Evolutionary conservation across 2,113 vertebrate genomes (phyloP).

Genomic region (Procavia capensis): DNA sequence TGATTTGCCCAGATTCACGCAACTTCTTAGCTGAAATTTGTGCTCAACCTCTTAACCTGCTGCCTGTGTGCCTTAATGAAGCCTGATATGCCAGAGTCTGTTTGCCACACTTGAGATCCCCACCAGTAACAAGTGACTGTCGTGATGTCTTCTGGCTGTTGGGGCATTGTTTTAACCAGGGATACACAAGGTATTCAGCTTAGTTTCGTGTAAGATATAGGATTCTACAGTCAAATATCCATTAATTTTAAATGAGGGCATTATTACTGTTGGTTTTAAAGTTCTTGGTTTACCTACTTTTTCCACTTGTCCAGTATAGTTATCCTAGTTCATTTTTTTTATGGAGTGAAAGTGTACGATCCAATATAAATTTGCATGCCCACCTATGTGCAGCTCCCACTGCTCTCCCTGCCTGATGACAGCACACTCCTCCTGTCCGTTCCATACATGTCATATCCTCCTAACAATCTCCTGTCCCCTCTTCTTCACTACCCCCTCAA

Average conservation of each 20-base stretch:
- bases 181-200: background rate
- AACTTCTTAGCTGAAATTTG: background rate
- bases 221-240: background rate
- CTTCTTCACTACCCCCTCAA: too few relatives aligned
- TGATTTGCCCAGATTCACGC: background rate
- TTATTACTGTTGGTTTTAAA: constrained; percentile 25
- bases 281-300: background rate
- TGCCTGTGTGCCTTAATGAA: background rate
- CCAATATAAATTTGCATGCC: too few relatives aligned
- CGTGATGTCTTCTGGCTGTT: background rate
- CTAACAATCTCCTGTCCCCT: too few relatives aligned
- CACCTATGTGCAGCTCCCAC: too few relatives aligned
- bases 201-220: constrained; percentile 8
- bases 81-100: background rate
- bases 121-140: background rate
- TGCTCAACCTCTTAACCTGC: background rate
- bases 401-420: too few relatives aligned
- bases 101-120: background rate
- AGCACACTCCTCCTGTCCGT: too few relatives aligned
- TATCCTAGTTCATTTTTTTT: background rate
- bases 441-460: too few relatives aligned
- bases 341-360: too few relatives aligned
- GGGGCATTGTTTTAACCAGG: background rate
- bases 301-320: background rate
- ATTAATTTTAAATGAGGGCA: background rate